Evolutionary conservation across 64 coral and sea anemone genomes (phyloP).

Genomic region (Pachyseris speciosa): DNA sequence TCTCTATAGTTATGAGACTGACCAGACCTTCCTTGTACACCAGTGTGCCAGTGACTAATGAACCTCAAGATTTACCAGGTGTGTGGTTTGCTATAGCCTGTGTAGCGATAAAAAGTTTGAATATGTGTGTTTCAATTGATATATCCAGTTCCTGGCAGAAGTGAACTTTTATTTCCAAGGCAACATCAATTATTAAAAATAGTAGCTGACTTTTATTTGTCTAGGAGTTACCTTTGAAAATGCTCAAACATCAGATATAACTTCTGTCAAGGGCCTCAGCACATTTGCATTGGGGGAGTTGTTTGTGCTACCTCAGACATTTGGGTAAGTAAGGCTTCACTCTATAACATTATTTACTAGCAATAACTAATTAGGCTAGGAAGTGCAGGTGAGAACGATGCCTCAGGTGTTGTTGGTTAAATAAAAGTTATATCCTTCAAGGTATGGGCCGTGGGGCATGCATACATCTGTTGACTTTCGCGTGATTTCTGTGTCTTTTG

Average conservation of each 20-base stretch:
- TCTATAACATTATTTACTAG: too few species aligned
- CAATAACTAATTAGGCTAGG: too few species aligned
- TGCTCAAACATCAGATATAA: slow-evolving; percentile 80
- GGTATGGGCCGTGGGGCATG: too few species aligned
- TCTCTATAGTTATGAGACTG: slow-evolving; percentile 86
- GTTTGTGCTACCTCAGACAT: slow-evolving; percentile 94
- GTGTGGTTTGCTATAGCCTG: background rate
- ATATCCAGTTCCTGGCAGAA: too few species aligned
- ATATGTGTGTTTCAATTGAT: too few species aligned
- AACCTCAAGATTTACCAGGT: slow-evolving; percentile 87
- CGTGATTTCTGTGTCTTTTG: too few species aligned
- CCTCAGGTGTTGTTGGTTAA: too few species aligned
- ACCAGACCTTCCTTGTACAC: slow-evolving; percentile 91
- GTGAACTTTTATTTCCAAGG: too few species aligned
- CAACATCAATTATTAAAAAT: background rate
- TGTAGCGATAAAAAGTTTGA: too few species aligned
- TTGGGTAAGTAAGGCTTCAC: slow-evolving; percentile 74
- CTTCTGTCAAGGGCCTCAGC: slow-evolving; percentile 73
- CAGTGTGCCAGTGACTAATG: slow-evolving; percentile 82
- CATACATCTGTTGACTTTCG: too few species aligned
- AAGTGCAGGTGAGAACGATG: too few species aligned
- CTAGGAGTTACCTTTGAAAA: slow-evolving; percentile 56
- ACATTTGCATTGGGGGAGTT: slow-evolving; percentile 95
- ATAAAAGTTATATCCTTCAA: too few species aligned
- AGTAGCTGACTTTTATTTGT: background rate